These are phyloP conservation scores for Neosilurus hyrtlii DNA, from an alignment of 2,797 vertebrate species.

Conservation along the genomic window DNA sequence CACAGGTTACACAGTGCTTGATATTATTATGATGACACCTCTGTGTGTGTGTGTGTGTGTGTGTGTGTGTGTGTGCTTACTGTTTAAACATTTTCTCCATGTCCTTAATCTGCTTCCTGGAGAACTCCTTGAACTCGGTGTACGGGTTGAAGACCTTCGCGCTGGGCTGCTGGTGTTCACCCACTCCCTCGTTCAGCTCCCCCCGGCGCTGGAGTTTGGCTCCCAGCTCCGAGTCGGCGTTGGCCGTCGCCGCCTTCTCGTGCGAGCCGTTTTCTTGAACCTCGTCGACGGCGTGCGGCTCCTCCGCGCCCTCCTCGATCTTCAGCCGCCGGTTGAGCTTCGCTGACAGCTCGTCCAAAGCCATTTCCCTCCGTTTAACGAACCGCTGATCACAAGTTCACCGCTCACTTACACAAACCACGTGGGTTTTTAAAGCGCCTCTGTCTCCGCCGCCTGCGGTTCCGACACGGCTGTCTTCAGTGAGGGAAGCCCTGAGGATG, in stretches of 20 bases:
- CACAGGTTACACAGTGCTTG: not conserved
- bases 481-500: constrained; percentile 37
- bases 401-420: constrained; percentile 42
- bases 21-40: not conserved
- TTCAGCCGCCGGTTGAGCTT: constrained; percentile 82
- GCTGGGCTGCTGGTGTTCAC: constrained; percentile 73
- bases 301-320: constrained; percentile 73
- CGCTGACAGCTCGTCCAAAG: constrained; percentile 83
- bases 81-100: constrained; percentile 92
- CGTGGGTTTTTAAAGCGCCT: constrained; percentile 12
- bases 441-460: constrained; percentile 21
- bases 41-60: not conserved
- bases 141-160: constrained; percentile 87
- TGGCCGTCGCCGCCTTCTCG: constrained; percentile 64
- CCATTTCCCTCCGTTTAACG: constrained; percentile 68
- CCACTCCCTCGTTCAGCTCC: constrained; percentile 77
- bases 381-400: constrained; percentile 1
- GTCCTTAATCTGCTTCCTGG: constrained; percentile 90
- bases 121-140: constrained; percentile 95
- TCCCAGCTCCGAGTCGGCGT: constrained; percentile 77
- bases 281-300: constrained; percentile 60
- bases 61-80: constrained; percentile 72
- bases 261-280: constrained; percentile 59
- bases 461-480: constrained; percentile 6
- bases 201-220: constrained; percentile 79